Percentiles rank a stretch among this genome's conserved stretches.
phyloP scores from a whole-genome alignment of 2,113 vertebrate genomes.

The Clarias gariepinus region DNA sequence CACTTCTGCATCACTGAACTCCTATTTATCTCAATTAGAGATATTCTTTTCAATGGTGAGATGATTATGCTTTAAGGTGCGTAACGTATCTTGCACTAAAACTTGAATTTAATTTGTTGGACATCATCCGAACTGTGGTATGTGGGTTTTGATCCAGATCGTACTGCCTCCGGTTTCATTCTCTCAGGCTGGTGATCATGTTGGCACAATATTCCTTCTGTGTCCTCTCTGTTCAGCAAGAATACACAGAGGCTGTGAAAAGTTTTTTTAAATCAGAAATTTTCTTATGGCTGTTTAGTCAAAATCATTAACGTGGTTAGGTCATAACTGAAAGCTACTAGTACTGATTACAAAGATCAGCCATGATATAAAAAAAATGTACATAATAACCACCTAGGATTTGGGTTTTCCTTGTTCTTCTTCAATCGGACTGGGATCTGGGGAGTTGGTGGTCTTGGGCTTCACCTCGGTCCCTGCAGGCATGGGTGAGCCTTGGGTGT shows the following conservation, averaged over 20 bases:
- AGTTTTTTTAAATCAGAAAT: neutral
- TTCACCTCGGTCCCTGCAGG: no score
- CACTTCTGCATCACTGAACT: conserved; percentile 6
- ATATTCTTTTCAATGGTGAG: conserved; percentile 19
- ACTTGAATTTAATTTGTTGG: neutral
- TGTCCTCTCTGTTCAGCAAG: neutral
- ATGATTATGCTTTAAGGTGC: neutral
- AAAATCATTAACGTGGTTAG: neutral
- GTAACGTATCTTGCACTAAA: conserved; percentile 1
- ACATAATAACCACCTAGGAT: no score
- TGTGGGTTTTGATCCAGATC: conserved; percentile 6
- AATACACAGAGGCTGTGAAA: conserved; percentile 10
- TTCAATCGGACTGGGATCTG: no score
- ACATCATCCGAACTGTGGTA: conserved; percentile 3
- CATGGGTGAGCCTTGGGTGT: no score
- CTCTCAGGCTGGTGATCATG: neutral
- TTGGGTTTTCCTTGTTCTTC: no score
- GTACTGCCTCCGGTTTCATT: neutral
- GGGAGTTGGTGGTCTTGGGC: no score
- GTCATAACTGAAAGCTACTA: neutral
- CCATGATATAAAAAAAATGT: neutral
- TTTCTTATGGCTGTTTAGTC: neutral
- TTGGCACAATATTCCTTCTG: neutral
- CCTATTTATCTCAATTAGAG: conserved; percentile 20
- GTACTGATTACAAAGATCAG: neutral